Evolutionary conservation across 2,888 invertebrate species (phyloP), one percentile per base, ranked within the genome.

Genomic region (Diabrotica balteata): DNA sequence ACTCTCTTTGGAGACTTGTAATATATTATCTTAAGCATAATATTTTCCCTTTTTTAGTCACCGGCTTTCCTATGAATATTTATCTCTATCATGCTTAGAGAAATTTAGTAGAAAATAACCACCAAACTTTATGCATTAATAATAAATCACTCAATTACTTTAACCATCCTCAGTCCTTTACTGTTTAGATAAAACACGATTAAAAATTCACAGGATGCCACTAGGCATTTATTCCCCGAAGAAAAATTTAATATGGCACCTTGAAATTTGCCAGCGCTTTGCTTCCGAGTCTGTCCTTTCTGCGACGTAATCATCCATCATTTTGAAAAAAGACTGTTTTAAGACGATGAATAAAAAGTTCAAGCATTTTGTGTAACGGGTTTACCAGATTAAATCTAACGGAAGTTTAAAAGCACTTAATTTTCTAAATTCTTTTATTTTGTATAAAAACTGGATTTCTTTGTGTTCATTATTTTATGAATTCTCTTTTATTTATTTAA

Each of bases 241-340:
- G 42, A 53, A 51, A 52, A 52, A 17, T 52, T 52, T 52, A 52
- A 52, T 53, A 42, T 53, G 10, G 53, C 53, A 53, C 42, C 53
- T 32, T 10, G 10, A 42, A 53, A 32, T 53, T 53, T 53, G 3
- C 53, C 53, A 10, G 9, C 53, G 9, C 2, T 7, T n/a, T 42
- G 9, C 10, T 53, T 53, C 53, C 9, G 9, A 32, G 8, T 53
- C 11, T 42, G 10, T 9, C 32, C 22, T 52, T 52, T 11, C 11
- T 52, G 22, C 22, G 51, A 52, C 17, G 22, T 8, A n/a, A 9
- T 42, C 42, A 53, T 53, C 42, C 32, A 53, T 53, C 53, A 53
- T 22, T 42, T 53, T 53, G 7, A n/a, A 32, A 42, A 53, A 53
- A 53, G 53, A 10, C 32, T 22, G 9, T 53, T 53, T 42, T 22